Evolutionary conservation across 2,113 vertebrate species (phyloP).

Genomic region (Zosterops borbonicus): DNA sequence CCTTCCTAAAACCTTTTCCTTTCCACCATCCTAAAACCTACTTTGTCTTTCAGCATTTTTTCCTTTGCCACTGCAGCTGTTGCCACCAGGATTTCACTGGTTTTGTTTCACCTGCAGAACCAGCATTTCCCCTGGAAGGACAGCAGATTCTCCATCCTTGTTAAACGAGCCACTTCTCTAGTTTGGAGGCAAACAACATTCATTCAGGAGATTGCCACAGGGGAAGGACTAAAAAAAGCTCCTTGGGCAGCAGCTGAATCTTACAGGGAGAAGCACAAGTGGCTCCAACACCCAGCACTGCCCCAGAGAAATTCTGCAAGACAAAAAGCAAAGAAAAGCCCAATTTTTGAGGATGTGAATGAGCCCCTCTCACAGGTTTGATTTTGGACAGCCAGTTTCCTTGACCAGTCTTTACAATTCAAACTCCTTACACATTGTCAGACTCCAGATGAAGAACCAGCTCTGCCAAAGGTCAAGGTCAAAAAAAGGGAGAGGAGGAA

Average conservation of each 20-base stretch:
- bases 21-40: neutral
- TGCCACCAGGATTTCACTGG: neutral
- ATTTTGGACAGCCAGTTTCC: neutral
- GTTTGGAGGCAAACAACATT: neutral
- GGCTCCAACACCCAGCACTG: neutral
- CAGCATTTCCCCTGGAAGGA: accelerated
- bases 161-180: neutral
- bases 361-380: neutral
- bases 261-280: neutral
- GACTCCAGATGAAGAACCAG: neutral
- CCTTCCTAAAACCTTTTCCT: neutral
- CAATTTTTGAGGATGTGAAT: neutral
- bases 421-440: neutral
- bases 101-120: neutral
- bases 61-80: neutral
- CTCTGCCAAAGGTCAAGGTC: neutral
- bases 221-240: neutral
- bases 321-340: neutral
- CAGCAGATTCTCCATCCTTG: neutral
- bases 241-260: neutral
- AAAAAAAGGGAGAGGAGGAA: neutral
- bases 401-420: neutral
- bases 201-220: neutral
- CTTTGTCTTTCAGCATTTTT: neutral
- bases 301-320: neutral